phyloP scores from a whole-genome alignment of 1,140 invertebrate species.

The Acyrthosiphon pisum region DNA sequence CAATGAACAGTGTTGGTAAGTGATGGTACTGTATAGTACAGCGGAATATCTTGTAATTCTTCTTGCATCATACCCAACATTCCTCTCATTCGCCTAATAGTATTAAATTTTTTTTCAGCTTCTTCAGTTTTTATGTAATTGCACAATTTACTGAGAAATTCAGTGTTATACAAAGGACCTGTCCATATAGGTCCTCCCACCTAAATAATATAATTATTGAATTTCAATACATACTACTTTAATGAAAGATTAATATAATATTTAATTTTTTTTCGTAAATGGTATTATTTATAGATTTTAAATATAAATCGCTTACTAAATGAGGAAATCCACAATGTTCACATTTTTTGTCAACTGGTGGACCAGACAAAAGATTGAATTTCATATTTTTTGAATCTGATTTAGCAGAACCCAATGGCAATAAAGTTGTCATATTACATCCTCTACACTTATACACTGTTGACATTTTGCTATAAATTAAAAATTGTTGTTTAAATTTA shows the following conservation, averaged over 20 bases:
- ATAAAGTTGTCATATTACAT: slow-evolving; percentile 80
- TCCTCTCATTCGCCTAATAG: slow-evolving; percentile 78
- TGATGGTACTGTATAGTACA: slow-evolving; percentile 82
- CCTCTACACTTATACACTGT: slow-evolving; percentile 88
- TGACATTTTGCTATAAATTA: slow-evolving; percentile 75
- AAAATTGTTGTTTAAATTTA: not conserved
- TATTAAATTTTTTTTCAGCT: slow-evolving; percentile 68
- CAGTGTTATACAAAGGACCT: slow-evolving; percentile 79
- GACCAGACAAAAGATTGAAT: slow-evolving; percentile 72
- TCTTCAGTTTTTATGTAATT: slow-evolving; percentile 58
- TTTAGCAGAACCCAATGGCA: slow-evolving; percentile 75
- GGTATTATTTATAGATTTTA: slow-evolving; percentile 1
- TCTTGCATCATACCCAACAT: slow-evolving; percentile 75
- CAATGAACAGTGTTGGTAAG: slow-evolving; percentile 73
- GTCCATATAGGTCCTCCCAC: slow-evolving; percentile 95
- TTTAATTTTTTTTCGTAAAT: not conserved
- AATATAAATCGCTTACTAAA: slow-evolving; percentile 67
- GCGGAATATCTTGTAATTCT: slow-evolving; percentile 82
- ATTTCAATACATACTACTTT: too few relatives aligned
- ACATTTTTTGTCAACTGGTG: slow-evolving; percentile 74
- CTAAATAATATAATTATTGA: slow-evolving; percentile 62
- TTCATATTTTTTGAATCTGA: slow-evolving; percentile 70
- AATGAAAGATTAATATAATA: not conserved
- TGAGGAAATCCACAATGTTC: slow-evolving; percentile 77
- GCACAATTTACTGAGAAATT: slow-evolving; percentile 75